A percentile compares a stretch with the other conserved stretches of the same genome.
These are phyloP conservation scores for Actias luna DNA, from an alignment of 2,888 invertebrate species.

Conservation along the genomic window DNA sequence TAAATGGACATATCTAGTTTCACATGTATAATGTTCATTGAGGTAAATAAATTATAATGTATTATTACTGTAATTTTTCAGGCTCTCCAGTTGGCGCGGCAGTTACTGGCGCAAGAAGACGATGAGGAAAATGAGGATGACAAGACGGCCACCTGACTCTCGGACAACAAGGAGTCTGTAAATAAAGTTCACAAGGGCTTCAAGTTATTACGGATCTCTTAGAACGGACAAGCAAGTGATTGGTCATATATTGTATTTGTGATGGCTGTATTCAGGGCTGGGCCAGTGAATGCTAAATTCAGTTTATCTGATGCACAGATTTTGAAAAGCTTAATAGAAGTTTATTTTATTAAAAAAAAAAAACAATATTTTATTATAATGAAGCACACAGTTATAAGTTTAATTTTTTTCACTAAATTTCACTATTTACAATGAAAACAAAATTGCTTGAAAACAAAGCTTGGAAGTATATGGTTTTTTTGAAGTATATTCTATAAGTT, in stretches of 20 bases:
- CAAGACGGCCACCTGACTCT: conserved; percentile 61
- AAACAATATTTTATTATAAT: too few relatives aligned
- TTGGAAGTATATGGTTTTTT: too few relatives aligned
- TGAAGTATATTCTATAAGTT: too few relatives aligned
- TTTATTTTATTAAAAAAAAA: too few relatives aligned
- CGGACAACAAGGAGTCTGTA: conserved; percentile 29
- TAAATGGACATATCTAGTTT: too few relatives aligned
- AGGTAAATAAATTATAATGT: background rate
- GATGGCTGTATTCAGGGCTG: conserved; percentile 12
- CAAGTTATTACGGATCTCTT: conserved; percentile 24
- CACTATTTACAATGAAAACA: too few relatives aligned
- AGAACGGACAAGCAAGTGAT: conserved; percentile 7
- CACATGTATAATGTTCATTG: too few relatives aligned
- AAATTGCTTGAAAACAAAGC: too few relatives aligned
- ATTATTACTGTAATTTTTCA: conserved; percentile 65
- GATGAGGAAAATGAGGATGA: conserved; percentile 87
- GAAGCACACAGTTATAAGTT: too few relatives aligned
- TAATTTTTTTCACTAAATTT: too few relatives aligned
- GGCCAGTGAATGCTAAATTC: background rate
- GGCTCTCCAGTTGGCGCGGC: conserved; percentile 94
- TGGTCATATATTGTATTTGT: conserved; percentile 5
- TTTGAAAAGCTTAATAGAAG: too few relatives aligned
- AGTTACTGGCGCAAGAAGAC: conserved; percentile 94
- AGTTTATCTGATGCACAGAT: background rate
- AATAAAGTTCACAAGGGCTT: conserved; percentile 38